Base-by-base conservation (phyloP, 2,797 vertebrate species). In the Jordanella pulchra region DNA sequence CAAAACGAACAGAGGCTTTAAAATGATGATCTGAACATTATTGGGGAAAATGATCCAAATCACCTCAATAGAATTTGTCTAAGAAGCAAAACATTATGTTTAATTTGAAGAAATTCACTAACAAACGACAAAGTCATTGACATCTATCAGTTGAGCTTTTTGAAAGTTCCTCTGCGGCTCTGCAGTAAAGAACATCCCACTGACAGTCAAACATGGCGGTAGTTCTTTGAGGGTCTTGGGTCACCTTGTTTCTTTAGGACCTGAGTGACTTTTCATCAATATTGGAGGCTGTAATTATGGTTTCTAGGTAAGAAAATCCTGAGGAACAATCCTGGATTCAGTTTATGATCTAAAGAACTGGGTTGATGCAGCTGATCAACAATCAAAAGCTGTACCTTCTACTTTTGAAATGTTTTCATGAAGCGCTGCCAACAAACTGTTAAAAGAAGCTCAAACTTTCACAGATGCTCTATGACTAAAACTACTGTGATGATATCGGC, bases 381-480 rank as follows among this genome's bases (percentile, higher is more conserved):
- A 14, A 12, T 54, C 25, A 25, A 25, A 27, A 27, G 53, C 25
- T 28, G 27, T 17, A 27, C 25, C 54, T 55, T 28, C 53, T 39
- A 28, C 25, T 27, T 55, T 28, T 2, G 27, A 14, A 13, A 28
- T 28, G 14, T 55, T 15, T 28, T 55, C 5, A 55, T 55, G 28
- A 55, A 28, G 54, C 5, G 25, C 54, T 55, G 54, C 2, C 27
- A 54, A 25, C 53, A 55, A 17, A 28, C 54, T 15, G 27, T 27
- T 54, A 55, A 25, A 55, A 48, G 17, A 17, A 27, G 3, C n/a
- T 25, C 42, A 27, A 14, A 25, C 12, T 14, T 44, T 15, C 30
- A 32, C 1, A 67, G n/a, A n/a, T n/a, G n/a, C 73, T 84, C 64
- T 80, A 76, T 28, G 65, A 45, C 76, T 25, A 25, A 47, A 42